Conservation (phyloP, 2,888 invertebrate species). For the Lepidocyrtinus sp. region DNA sequence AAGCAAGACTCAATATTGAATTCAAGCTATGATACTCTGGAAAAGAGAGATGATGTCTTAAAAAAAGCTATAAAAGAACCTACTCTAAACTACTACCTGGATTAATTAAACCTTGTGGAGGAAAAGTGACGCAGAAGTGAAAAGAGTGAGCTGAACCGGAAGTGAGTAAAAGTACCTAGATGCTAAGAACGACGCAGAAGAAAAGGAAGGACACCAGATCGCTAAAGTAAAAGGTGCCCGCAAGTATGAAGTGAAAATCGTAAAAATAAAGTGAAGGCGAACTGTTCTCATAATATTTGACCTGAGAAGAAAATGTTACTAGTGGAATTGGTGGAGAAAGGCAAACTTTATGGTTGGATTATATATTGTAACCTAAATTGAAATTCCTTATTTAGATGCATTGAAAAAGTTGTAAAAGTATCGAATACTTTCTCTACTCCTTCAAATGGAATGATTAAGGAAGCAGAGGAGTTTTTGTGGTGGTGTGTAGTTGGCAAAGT, state of each 20-base stretch:
- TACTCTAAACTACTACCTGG: background rate
- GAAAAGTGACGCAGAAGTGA: background rate
- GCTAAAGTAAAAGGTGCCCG: too few species aligned
- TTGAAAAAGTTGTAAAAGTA: background rate
- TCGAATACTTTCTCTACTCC: background rate
- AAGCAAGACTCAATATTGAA: background rate
- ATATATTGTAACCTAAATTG: background rate
- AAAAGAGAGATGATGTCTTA: background rate
- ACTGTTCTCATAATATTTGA: too few species aligned
- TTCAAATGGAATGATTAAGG: constrained; percentile 34
- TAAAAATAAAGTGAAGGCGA: too few species aligned
- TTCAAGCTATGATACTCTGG: background rate
- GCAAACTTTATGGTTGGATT: too few species aligned
- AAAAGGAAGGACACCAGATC: too few species aligned
- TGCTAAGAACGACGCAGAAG: too few species aligned
- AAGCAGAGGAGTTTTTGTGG: constrained; percentile 27
- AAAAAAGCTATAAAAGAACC: background rate
- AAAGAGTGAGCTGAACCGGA: background rate
- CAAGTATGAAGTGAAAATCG: too few species aligned
- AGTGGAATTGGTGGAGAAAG: too few species aligned
- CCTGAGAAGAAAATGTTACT: too few species aligned
- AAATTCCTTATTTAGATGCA: background rate
- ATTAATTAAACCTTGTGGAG: background rate
- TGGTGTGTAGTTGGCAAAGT: background rate
- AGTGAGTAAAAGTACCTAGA: too few species aligned